phyloP scores from a whole-genome alignment of 2,888 invertebrate genomes.

The Lumbricus terrestris region DNA sequence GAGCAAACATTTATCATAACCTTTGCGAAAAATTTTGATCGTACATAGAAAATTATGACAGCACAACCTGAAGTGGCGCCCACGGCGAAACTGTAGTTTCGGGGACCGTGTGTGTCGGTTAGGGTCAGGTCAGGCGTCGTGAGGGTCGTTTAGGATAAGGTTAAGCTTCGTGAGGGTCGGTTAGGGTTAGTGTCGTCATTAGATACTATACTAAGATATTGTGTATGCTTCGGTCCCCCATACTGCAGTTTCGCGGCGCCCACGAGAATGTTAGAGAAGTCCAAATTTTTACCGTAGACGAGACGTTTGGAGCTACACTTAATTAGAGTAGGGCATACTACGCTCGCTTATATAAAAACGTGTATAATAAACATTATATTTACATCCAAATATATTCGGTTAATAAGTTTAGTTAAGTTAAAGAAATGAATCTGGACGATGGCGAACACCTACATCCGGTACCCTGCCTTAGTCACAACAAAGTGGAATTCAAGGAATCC shows the following conservation, averaged over 20 bases:
- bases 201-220: no score
- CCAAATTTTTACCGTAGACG: not conserved
- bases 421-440: not conserved
- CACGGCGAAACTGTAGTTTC: no score
- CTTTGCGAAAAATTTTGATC: not conserved
- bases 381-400: not conserved
- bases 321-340: not conserved
- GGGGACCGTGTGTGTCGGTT: no score
- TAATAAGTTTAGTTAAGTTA: not conserved
- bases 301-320: not conserved
- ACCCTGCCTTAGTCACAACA: not conserved
- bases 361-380: no score
- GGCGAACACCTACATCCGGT: not conserved
- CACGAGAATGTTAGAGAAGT: not conserved
- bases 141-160: no score
- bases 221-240: no score
- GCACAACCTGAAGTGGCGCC: not conserved
- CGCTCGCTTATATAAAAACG: no score
- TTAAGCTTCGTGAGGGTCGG: no score
- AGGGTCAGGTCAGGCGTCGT: no score
- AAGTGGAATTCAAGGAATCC: not conserved
- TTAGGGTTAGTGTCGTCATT: no score
- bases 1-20: not conserved
- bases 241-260: no score
- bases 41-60: not conserved